A percentile compares a stretch with the other conserved stretches of the same genome.
These are phyloP conservation scores for Pleuronectes platessa DNA, from an alignment of 2,113 vertebrate species.

Conservation along the genomic window DNA sequence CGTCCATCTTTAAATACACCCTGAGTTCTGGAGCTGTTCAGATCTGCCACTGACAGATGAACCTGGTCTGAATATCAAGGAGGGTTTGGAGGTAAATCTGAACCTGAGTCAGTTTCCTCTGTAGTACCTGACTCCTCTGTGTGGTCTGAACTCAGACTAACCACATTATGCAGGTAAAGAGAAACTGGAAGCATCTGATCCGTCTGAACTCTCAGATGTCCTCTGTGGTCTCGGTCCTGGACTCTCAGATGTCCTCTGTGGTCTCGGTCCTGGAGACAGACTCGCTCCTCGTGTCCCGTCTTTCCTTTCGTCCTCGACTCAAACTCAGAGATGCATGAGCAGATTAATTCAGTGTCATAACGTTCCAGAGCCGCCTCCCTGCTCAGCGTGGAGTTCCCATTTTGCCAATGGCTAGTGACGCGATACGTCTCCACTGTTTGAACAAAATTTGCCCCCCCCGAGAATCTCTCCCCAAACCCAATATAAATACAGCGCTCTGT, in stretches of 20 bases:
- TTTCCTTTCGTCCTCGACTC: too few species aligned
- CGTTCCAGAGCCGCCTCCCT: not conserved
- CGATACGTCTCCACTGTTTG: slow-evolving; percentile 50
- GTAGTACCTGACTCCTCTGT: not conserved
- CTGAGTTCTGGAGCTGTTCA: too few species aligned
- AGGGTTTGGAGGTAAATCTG: not conserved
- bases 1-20: too few species aligned
- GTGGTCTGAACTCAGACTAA: slow-evolving; percentile 30
- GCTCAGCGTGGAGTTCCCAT: slow-evolving; percentile 50
- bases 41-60: too few species aligned
- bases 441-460: slow-evolving; percentile 27
- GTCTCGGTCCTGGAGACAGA: not conserved
- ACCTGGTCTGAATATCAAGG: too few species aligned
- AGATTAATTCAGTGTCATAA: slow-evolving; percentile 36
- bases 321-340: not conserved
- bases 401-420: slow-evolving; percentile 39
- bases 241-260: not conserved
- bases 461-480: slow-evolving; percentile 51
- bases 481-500: slow-evolving; percentile 64
- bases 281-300: not conserved
- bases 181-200: slow-evolving; percentile 61
- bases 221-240: not conserved
- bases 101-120: not conserved
- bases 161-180: slow-evolving; percentile 67
- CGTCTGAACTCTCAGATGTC: slow-evolving; percentile 5